Base-by-base conservation (phyloP, 2,888 invertebrate genomes). In the Augochlorella aurata region DNA sequence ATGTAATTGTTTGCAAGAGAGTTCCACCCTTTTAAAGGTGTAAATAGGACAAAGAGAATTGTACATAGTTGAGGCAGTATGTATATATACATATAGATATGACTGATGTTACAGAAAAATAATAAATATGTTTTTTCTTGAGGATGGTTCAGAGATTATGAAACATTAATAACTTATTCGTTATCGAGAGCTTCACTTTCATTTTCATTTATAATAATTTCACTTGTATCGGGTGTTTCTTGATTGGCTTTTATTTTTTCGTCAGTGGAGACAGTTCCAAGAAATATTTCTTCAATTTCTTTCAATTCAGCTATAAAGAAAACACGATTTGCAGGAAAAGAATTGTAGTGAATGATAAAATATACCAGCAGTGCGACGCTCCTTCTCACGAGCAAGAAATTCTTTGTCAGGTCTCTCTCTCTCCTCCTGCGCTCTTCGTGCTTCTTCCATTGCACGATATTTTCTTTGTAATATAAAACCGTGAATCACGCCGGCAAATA, bases 1-100 rank as follows among this genome's bases (percentile, higher is more conserved):
- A 45, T 99, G 99, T 94, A 95, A 95, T 86, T 99, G 99, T 93
- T 94, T 98, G 79, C 95, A 96, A 83, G 97, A 97, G 91, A 97
- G 95, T 79, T 94, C 94, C 81, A 94, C 92, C 77, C 94, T 95
- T 84, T 94, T 95, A 87, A 94, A 93, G 81, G 92, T 92, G 85
- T 94, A 91, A 87, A 87, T 85, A 81, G 45, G 70, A 74, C 44
- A 69, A 44, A 49, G 38, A 70, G 38, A 80, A 71, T 14, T 88
- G 79, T 88, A 85, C 21, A 82, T 89, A 85, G 54, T 71, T 18
- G 66, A 63, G 72, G 65, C 65, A 78, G 74, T 54, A 74, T 73
- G 67, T 78, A 77, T 67, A 67, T 67, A 67, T 14, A n/a, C 3
- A 65, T n/a, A 21, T 45, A 66, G 47, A 70, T 78, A 72, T 76